These are phyloP conservation scores for Drosophila burlai DNA, from an alignment of 1,140 invertebrate species.

Conservation along the genomic window DNA sequence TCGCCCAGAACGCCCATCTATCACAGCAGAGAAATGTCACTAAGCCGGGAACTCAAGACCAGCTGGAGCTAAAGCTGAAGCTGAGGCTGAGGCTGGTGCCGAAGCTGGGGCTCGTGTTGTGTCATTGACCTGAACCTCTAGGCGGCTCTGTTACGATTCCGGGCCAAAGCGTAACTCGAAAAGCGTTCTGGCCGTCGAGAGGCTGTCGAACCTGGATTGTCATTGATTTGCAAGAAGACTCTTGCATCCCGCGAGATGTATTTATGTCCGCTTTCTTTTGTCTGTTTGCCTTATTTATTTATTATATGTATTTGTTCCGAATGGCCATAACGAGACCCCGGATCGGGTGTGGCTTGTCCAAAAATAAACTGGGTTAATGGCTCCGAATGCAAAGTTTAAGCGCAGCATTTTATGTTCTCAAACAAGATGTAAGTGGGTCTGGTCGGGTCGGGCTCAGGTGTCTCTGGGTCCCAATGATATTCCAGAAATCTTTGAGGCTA, in stretches of 20 bases:
- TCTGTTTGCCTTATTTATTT: constrained; percentile 50
- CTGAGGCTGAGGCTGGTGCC: constrained; percentile 4
- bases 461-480: constrained; percentile 9
- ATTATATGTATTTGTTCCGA: constrained; percentile 36
- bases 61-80: constrained; percentile 10
- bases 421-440: constrained; percentile 52
- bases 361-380: constrained; percentile 77
- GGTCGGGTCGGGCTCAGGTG: constrained; percentile 23
- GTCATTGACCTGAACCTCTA: constrained; percentile 59
- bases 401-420: constrained; percentile 53
- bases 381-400: constrained; percentile 57
- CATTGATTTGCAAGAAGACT: constrained; percentile 66
- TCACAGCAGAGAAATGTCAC: constrained; percentile 69
- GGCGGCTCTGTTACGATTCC: constrained; percentile 49
- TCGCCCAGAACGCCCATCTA: constrained; percentile 59
- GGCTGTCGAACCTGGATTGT: constrained; percentile 30
- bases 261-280: constrained; percentile 69
- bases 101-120: constrained; percentile 41
- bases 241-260: constrained; percentile 62
- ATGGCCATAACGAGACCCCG: constrained; percentile 19
- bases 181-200: constrained; percentile 17
- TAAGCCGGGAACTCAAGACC: constrained; percentile 43
- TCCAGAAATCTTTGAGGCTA: constrained; percentile 7
- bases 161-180: constrained; percentile 35
- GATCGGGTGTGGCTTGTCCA: constrained; percentile 65